These are phyloP conservation scores for Anolis apletophallus DNA, from an alignment of 2,797 vertebrate species.

Conservation along the genomic window DNA sequence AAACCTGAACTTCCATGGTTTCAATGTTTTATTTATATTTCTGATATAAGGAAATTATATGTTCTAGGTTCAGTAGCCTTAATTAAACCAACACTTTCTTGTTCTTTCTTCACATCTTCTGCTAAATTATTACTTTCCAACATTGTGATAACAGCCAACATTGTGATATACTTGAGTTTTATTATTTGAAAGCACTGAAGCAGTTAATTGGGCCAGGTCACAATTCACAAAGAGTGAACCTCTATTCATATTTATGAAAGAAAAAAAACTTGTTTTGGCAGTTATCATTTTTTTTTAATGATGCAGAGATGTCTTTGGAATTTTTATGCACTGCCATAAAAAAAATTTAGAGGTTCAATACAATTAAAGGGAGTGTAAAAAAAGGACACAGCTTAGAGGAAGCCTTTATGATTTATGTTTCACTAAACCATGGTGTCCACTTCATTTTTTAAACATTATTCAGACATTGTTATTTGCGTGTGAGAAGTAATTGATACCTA, in stretches of 20 bases:
- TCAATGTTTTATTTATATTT: neutral
- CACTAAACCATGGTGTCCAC: no score
- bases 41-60: neutral
- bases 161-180: neutral
- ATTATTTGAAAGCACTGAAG: fast-evolving
- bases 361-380: neutral
- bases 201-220: neutral
- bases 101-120: conserved; percentile 3
- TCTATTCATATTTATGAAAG: neutral
- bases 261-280: neutral
- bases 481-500: no score
- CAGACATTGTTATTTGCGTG: no score
- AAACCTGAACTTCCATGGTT: neutral
- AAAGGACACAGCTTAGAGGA: conserved; percentile 23
- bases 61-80: neutral
- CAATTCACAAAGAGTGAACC: neutral
- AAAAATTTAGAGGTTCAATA: neutral
- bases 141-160: neutral
- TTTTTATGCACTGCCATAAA: neutral
- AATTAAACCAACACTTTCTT: neutral
- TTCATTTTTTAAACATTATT: no score
- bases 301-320: conserved; percentile 12
- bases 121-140: neutral
- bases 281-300: neutral
- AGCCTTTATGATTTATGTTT: fast-evolving